These are phyloP conservation scores for Catocala fraxini DNA, from an alignment of 2,888 invertebrate genomes.

Conservation along the genomic window DNA sequence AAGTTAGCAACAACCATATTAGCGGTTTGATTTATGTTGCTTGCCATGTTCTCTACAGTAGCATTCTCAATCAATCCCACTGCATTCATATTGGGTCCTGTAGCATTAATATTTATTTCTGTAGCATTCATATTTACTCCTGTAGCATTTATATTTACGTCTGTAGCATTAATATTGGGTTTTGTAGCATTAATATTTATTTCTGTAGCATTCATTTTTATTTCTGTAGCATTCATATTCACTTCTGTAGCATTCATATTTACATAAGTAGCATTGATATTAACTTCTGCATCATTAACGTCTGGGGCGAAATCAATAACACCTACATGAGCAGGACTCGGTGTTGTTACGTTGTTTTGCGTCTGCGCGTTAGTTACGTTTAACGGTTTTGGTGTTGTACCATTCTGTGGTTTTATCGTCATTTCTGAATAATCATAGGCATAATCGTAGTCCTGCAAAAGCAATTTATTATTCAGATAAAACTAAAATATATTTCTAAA, in stretches of 20 bases:
- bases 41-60: neutral
- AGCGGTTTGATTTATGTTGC: neutral
- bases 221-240: too few species aligned
- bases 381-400: slow-evolving; percentile 77
- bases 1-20: slow-evolving; percentile 17
- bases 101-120: neutral
- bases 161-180: too few species aligned
- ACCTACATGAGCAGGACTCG: slow-evolving; percentile 7
- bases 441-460: slow-evolving; percentile 91
- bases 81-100: too few species aligned
- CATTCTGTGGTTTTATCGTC: slow-evolving; percentile 89
- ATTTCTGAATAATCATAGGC: slow-evolving; percentile 91
- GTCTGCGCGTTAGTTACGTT: slow-evolving; percentile 59
- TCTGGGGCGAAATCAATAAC: too few species aligned
- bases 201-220: slow-evolving; percentile 1
- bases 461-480: neutral
- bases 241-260: slow-evolving; percentile 1
- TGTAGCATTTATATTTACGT: too few species aligned
- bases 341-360: slow-evolving; percentile 56
- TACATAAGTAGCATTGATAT: neutral
- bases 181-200: neutral
- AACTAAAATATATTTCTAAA: neutral
- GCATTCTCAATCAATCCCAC: neutral
- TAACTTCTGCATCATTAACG: neutral
- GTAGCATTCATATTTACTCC: neutral